Conservation (phyloP, 2,113 vertebrate genomes). For the Siniperca knerii region DNA sequence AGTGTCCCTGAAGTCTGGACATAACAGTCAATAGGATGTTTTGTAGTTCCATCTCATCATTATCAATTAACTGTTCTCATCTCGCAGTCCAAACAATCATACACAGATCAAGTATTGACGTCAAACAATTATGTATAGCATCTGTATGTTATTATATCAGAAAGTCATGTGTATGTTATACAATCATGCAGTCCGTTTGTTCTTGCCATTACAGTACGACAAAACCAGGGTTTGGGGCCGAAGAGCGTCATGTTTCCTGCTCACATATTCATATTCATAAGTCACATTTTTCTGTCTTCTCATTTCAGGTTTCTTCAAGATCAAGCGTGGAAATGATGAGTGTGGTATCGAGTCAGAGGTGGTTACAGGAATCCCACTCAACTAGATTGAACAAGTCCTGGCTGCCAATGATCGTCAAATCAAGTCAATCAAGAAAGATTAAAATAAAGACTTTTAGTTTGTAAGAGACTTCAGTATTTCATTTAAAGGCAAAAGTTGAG, state of each 20-base stretch:
- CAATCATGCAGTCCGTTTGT: too few species aligned
- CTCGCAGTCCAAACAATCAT: too few species aligned
- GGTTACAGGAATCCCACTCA: conserved; percentile 89
- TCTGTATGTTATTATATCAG: too few species aligned
- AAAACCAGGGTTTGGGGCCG: background rate
- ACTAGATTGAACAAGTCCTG: conserved; percentile 37
- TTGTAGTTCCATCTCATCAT: too few species aligned
- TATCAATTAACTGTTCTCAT: too few species aligned
- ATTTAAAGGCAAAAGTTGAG: background rate
- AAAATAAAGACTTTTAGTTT: background rate
- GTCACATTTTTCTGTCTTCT: background rate
- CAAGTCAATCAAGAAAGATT: background rate
- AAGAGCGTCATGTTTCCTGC: background rate
- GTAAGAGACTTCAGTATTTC: background rate
- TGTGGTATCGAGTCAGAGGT: conserved; percentile 92
- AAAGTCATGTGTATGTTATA: too few species aligned
- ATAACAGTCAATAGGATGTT: too few species aligned
- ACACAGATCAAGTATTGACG: too few species aligned
- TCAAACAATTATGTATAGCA: too few species aligned
- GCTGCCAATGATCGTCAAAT: background rate
- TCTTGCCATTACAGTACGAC: conserved; percentile 37
- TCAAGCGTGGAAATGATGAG: conserved; percentile 91
- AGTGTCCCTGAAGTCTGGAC: too few species aligned
- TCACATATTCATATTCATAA: too few species aligned
- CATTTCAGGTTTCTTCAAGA: conserved; percentile 91